phyloP scores from a whole-genome alignment of 2,113 vertebrate species.

The Prolemur simus region DNA sequence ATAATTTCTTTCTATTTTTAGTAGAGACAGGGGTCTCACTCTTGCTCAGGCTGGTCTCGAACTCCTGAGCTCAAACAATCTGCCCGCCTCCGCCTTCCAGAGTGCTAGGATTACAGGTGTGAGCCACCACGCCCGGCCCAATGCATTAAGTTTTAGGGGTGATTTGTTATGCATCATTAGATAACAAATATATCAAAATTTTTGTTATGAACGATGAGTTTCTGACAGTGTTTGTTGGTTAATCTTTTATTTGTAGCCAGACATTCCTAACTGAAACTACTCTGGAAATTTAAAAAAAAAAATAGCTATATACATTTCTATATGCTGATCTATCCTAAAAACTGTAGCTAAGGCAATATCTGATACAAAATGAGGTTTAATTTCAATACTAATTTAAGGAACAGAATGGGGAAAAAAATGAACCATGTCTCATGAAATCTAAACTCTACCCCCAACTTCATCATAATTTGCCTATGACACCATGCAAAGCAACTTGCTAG shows the following conservation, averaged over 20 bases:
- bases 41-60: too few relatives aligned
- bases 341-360: background rate
- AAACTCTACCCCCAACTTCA: background rate
- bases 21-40: too few relatives aligned
- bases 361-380: background rate
- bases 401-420: background rate
- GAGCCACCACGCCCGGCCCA: too few relatives aligned
- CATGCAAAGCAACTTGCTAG: background rate
- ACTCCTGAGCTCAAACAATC: too few relatives aligned
- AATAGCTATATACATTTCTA: background rate
- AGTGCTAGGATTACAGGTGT: too few relatives aligned
- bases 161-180: background rate
- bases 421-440: background rate
- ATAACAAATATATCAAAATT: background rate
- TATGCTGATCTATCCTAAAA: background rate
- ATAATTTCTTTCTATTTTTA: too few relatives aligned
- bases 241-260: background rate
- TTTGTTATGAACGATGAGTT: background rate
- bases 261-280: background rate
- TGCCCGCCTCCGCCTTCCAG: too few relatives aligned
- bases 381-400: background rate
- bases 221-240: background rate
- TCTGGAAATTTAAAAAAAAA: background rate
- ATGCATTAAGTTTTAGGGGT: background rate
- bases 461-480: background rate